Base-by-base conservation (phyloP, 1,140 invertebrate genomes). In the Coelopa frigida region DNA sequence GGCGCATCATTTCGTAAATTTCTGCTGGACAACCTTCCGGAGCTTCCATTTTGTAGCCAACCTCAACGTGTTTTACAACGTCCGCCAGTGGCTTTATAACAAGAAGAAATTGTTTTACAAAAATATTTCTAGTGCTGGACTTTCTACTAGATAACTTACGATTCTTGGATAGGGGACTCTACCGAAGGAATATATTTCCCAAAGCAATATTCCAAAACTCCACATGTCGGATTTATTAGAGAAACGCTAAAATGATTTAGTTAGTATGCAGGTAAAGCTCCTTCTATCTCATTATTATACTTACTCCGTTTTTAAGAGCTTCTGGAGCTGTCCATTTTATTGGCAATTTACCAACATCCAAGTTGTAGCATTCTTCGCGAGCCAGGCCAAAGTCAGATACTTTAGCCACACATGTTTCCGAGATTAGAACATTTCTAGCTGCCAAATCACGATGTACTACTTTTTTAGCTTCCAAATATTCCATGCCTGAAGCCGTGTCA, bases 301-400 rank as follows among this genome's bases (percentile, higher is more conserved):
- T 79, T 77, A 97, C 93, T 74, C 90, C 94, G 70, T 90, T 83
- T 73, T 93, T 89, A 42, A 99, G 78, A 54, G 95, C 94, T 77
- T 99, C 97, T 7, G 95, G 96, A 27, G 96, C 95, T 32, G 95
- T 99, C 97, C 97, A 99, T 75, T 99, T 99, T 61, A 99, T 98
- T 47, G 96, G 95, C 64, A 97, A 84, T 72, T 94, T 94, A 50
- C 89, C 87, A 59, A 85, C 81, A 68, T 89, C 80, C 44, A 75
- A 75, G 41, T 80, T 81, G 66, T 84, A 83, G 58, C 84, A 84
- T 71, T 87, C 85, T 61, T 88, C 85, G 37, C 91, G 77, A 20
- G 95, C 94, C 51, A 99, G 78, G 31, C 96, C 96, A 76, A 99
- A 98, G 80, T 98, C 96, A n/a, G 92, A 94, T 39, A 98, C 94